These are phyloP conservation scores for Lepilemur septentrionalis DNA, from an alignment of 2,797 vertebrate genomes.

Conservation along the genomic window DNA sequence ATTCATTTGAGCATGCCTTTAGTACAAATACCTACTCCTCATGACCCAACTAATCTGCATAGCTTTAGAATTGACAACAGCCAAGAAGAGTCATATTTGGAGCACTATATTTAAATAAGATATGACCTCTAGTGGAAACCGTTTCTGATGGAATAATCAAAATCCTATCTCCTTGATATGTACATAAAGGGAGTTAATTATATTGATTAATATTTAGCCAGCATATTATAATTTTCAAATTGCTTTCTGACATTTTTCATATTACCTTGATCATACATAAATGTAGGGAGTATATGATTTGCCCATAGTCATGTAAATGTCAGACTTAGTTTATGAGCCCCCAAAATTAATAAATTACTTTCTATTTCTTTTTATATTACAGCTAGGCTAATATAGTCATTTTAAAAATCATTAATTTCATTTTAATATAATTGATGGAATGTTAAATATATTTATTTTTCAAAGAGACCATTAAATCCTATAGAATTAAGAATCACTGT, in stretches of 20 bases:
- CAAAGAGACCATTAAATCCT: neutral
- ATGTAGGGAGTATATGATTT: neutral
- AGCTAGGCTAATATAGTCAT: neutral
- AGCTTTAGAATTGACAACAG: neutral
- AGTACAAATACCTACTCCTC: neutral
- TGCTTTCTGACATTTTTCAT: neutral
- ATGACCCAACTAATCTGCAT: neutral
- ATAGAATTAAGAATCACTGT: constrained; percentile 40
- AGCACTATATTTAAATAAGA: neutral
- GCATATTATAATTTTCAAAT: neutral
- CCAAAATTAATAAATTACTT: neutral
- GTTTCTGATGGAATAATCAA: neutral
- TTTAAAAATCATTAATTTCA: constrained; percentile 22
- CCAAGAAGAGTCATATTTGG: neutral
- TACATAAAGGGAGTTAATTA: neutral
- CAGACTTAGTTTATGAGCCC: neutral
- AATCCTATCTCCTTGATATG: neutral
- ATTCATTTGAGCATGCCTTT: neutral
- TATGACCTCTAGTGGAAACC: neutral
- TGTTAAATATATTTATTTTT: constrained; percentile 29
- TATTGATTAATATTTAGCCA: neutral
- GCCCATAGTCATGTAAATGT: neutral
- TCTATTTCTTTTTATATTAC: neutral
- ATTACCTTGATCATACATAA: neutral
- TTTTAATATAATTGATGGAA: neutral